phyloP scores from a whole-genome alignment of 2,113 vertebrate genomes.

The Ceyx melanurus region DNA sequence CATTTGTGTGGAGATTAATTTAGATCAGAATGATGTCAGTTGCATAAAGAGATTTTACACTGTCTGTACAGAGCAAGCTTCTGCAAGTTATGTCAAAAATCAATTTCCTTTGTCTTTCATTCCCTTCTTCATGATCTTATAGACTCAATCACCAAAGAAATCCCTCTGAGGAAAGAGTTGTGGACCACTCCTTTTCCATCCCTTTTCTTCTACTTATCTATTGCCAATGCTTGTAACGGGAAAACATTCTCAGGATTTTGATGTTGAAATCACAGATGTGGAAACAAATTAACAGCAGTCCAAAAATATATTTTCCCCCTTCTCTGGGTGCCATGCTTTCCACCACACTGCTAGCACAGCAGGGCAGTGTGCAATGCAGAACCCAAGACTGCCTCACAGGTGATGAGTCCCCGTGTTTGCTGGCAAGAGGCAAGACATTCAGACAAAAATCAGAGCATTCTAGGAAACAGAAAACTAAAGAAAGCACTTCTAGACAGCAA shows the following conservation, averaged over 20 bases:
- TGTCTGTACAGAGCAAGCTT: neutral
- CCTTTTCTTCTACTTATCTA: neutral
- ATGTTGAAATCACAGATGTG: conserved; percentile 24
- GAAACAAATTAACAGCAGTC: neutral
- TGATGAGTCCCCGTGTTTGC: neutral
- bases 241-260: conserved; percentile 21
- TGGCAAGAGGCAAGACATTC: neutral
- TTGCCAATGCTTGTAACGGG: neutral
- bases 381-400: neutral
- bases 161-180: neutral
- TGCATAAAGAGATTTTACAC: neutral
- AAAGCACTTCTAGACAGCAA: neutral
- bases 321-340: neutral
- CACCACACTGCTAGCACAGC: neutral
- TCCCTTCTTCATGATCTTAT: neutral
- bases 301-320: neutral
- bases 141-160: neutral
- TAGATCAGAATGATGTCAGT: neutral
- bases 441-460: neutral
- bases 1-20: neutral
- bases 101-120: neutral
- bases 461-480: neutral
- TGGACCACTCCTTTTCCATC: neutral
- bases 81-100: neutral
- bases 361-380: neutral